Conservation (phyloP, 1,140 invertebrate species). For the Ephestia elutella region DNA sequence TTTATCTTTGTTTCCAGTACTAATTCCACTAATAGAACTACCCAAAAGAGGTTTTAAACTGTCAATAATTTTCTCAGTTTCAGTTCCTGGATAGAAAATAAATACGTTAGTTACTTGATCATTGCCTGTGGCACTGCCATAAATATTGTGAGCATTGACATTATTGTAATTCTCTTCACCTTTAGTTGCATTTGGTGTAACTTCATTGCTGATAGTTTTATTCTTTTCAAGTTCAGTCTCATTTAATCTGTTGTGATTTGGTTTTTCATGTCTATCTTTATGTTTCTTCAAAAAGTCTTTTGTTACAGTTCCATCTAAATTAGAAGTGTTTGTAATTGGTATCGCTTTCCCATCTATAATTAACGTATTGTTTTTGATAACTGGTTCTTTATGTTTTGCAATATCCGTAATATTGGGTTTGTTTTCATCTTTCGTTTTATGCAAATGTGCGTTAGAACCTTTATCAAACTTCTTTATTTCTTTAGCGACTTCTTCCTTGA, state of each 20-base stretch:
- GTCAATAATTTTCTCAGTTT: constrained; percentile 8
- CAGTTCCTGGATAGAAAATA: constrained; percentile 28
- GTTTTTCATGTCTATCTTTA: neutral
- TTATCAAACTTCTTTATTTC: constrained; percentile 20
- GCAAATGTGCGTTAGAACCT: neutral
- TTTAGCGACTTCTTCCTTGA: constrained; percentile 26
- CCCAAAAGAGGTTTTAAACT: neutral
- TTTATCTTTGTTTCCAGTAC: neutral
- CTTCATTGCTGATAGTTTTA: neutral
- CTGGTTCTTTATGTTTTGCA: neutral
- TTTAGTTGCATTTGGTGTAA: neutral
- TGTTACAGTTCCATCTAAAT: neutral
- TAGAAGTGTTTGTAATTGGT: neutral
- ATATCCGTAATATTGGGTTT: constrained; percentile 4
- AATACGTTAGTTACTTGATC: constrained; percentile 45
- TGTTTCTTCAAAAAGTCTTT: neutral
- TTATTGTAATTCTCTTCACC: neutral
- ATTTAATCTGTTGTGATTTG: neutral
- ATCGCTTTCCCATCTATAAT: neutral
- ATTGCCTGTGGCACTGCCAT: constrained; percentile 31
- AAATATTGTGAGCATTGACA: constrained; percentile 25
- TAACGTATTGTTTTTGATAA: neutral
- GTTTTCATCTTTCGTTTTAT: constrained; percentile 1
- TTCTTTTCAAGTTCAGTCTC: neutral
- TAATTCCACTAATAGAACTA: neutral